These are phyloP conservation scores for Tyrannus savana DNA, from an alignment of 2,113 vertebrate genomes.

Conservation along the genomic window DNA sequence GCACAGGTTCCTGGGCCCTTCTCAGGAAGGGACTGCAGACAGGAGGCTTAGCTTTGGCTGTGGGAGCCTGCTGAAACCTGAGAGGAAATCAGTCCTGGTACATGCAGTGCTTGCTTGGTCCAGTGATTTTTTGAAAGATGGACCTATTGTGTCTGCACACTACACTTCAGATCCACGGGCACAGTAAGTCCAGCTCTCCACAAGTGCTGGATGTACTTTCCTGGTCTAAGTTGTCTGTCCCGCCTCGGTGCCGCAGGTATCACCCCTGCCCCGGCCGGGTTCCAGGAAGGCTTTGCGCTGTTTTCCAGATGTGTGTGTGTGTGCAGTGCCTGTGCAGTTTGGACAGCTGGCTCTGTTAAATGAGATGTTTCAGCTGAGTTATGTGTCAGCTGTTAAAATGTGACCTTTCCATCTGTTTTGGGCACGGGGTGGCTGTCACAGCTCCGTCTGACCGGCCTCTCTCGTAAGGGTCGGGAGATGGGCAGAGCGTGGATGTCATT, in stretches of 20 bases:
- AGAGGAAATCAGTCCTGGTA: not conserved
- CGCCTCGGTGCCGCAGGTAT: not conserved
- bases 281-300: not conserved
- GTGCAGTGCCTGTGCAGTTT: not conserved
- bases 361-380: not conserved
- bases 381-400: not conserved
- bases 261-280: not conserved
- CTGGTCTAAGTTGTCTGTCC: not conserved
- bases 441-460: not conserved
- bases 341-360: not conserved
- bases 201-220: not conserved
- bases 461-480: not conserved
- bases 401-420: not conserved
- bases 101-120: not conserved
- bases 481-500: not conserved
- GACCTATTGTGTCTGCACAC: not conserved
- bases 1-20: not conserved
- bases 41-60: not conserved
- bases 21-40: not conserved
- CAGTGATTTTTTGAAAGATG: not conserved
- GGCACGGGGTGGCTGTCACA: not conserved
- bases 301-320: not conserved
- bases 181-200: not conserved
- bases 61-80: not conserved
- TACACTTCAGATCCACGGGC: not conserved